A percentile compares a stretch with the other conserved stretches of the same genome.
These are phyloP conservation scores for Halichoerus grypus DNA, from an alignment of 2,113 vertebrate species.

Conservation along the genomic window DNA sequence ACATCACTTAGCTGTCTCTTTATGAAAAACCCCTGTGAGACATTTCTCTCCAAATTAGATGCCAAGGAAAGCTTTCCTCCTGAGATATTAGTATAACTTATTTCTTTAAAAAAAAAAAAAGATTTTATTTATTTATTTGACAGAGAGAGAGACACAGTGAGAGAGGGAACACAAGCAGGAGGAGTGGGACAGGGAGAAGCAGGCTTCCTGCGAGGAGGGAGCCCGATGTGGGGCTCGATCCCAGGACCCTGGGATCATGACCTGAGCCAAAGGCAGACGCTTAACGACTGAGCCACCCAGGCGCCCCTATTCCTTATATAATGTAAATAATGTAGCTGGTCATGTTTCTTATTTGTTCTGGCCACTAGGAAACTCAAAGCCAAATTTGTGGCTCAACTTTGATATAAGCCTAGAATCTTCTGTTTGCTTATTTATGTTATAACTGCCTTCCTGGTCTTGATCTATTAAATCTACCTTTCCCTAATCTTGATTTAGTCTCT, in stretches of 20 bases:
- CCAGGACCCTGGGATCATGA: too few relatives aligned
- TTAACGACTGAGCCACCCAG: too few relatives aligned
- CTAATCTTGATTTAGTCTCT: not conserved
- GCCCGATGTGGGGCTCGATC: too few relatives aligned
- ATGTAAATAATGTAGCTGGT: not conserved
- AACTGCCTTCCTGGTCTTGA: not conserved
- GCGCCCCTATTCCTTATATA: not conserved
- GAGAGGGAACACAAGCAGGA: too few relatives aligned
- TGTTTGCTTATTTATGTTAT: not conserved
- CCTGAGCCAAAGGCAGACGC: too few relatives aligned
- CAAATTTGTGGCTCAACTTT: not conserved
- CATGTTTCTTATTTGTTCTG: not conserved
- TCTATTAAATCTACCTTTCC: not conserved
- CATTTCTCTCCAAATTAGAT: not conserved
- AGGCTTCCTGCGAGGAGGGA: too few relatives aligned
- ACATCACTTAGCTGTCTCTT: not conserved
- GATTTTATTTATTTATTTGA: too few relatives aligned
- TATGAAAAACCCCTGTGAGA: not conserved
- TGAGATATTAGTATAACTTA: not conserved
- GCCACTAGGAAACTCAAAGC: not conserved
- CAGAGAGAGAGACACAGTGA: too few relatives aligned
- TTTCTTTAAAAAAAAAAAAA: too few relatives aligned
- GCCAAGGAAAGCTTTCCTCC: not conserved
- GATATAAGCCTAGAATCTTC: not conserved
- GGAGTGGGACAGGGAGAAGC: too few relatives aligned